Conservation (phyloP, 1,140 invertebrate genomes). For the Rhagoletis zephyria region DNA sequence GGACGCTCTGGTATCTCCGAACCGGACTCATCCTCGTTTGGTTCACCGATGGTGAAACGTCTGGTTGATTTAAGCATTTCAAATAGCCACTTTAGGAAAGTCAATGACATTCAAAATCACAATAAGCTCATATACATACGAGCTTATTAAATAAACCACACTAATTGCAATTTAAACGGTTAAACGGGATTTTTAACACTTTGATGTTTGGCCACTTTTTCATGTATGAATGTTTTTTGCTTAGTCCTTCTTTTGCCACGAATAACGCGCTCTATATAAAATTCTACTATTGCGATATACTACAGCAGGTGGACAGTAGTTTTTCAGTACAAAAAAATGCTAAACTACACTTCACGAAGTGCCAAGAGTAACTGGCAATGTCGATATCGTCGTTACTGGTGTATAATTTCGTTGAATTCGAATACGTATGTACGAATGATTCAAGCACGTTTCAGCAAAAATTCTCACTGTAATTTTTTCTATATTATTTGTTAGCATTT, state of each 20-base stretch:
- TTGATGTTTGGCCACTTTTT: no score
- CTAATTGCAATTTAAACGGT: no score
- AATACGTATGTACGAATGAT: background rate
- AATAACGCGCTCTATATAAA: background rate
- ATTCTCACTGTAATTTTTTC: constrained; percentile 11
- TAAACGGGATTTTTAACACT: no score
- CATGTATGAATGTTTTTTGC: no score
- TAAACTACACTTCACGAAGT: constrained; percentile 24
- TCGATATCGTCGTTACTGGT: background rate
- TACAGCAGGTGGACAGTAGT: background rate
- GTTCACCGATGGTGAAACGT: constrained; percentile 29
- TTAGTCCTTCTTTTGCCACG: background rate
- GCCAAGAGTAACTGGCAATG: constrained; percentile 13
- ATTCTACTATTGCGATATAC: background rate
- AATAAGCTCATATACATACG: constrained; percentile 4
- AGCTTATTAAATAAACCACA: no score
- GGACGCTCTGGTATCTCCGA: background rate
- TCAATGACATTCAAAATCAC: constrained; percentile 66
- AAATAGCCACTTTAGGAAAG: constrained; percentile 50
- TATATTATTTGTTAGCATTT: background rate
- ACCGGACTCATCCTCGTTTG: background rate
- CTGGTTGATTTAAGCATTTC: background rate
- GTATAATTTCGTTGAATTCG: constrained; percentile 31
- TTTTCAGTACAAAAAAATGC: background rate
- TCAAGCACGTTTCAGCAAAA: constrained; percentile 26